Evolutionary conservation across 2,888 invertebrate genomes (phyloP).

Genomic region (Cetonia aurata): DNA sequence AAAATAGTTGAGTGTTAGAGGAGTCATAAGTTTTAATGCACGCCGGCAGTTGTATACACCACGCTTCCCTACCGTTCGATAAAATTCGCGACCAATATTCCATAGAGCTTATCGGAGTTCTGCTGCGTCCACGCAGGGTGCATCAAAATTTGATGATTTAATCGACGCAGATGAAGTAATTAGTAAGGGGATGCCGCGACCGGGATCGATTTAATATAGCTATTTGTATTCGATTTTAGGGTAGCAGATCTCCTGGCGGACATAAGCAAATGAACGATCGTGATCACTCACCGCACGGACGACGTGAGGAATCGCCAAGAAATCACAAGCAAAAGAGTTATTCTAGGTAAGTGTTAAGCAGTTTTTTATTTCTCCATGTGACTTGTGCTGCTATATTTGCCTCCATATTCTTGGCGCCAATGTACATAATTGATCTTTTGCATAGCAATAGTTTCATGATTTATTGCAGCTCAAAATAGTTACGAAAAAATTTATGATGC

Average conservation of each 20-base stretch:
- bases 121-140: slow-evolving; percentile 12
- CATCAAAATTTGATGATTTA: slow-evolving; percentile 35
- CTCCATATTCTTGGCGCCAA: slow-evolving; percentile 1
- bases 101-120: slow-evolving; percentile 19
- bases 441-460: neutral
- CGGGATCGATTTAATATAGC: slow-evolving; percentile 43
- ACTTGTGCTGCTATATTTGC: no score
- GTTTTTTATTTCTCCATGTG: slow-evolving; percentile 17
- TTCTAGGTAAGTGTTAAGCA: slow-evolving; percentile 60
- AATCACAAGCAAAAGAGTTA: slow-evolving; percentile 65
- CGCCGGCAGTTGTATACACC: slow-evolving; percentile 46
- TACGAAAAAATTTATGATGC: no score
- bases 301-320: slow-evolving; percentile 64
- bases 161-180: slow-evolving; percentile 17
- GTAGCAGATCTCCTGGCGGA: slow-evolving; percentile 60
- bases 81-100: slow-evolving; percentile 4
- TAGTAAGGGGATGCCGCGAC: neutral
- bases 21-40: slow-evolving; percentile 41
- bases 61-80: slow-evolving; percentile 31
- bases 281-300: slow-evolving; percentile 63
- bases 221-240: slow-evolving; percentile 55
- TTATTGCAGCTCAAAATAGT: no score
- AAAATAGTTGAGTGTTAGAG: slow-evolving; percentile 44
- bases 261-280: slow-evolving; percentile 60
- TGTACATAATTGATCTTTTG: neutral